Conservation (phyloP, 2,113 vertebrate species). For the Sylvilagus bachmani region DNA sequence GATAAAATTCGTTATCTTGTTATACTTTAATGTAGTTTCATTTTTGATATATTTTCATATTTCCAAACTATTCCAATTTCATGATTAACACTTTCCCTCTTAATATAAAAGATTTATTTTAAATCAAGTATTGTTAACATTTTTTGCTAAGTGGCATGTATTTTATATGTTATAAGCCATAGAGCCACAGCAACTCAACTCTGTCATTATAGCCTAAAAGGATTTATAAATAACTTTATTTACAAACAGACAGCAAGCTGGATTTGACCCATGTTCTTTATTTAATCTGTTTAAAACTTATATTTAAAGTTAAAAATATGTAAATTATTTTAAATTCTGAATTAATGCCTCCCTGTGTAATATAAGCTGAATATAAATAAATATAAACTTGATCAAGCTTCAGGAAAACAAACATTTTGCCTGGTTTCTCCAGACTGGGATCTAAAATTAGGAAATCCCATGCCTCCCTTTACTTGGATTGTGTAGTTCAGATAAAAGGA, state of each 20-base stretch:
- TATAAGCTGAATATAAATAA: neutral
- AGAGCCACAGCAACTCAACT: neutral
- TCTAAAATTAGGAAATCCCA: neutral
- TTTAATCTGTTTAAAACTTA: neutral
- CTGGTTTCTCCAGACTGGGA: neutral
- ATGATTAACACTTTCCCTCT: neutral
- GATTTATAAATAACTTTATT: constrained; percentile 36
- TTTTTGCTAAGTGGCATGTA: neutral
- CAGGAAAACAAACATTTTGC: neutral
- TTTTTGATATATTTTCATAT: constrained; percentile 1
- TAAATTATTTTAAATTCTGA: constrained; percentile 31
- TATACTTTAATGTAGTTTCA: neutral
- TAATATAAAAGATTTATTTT: neutral
- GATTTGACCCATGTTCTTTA: neutral
- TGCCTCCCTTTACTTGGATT: neutral
- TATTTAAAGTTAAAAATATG: neutral
- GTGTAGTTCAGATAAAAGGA: neutral
- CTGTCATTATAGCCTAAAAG: neutral
- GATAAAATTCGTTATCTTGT: neutral
- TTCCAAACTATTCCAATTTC: neutral
- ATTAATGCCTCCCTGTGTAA: neutral
- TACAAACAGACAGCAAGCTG: neutral
- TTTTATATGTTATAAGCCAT: neutral
- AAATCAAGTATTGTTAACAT: neutral
- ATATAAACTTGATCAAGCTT: neutral